Percentiles rank a stretch among this genome's conserved stretches.
These are phyloP conservation scores for Pseudochirops corinnae DNA, from an alignment of 2,797 vertebrate species.

Conservation along the genomic window DNA sequence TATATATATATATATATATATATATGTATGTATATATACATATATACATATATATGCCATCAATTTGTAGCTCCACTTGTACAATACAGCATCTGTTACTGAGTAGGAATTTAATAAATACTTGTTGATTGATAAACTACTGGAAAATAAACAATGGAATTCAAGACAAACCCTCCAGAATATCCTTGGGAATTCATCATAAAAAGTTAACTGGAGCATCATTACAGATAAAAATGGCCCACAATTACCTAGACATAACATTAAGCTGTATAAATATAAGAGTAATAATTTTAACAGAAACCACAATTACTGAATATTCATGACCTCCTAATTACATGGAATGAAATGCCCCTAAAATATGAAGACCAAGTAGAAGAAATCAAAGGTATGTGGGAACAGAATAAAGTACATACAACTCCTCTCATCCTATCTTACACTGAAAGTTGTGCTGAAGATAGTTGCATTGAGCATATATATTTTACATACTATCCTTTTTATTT, in stretches of 20 bases:
- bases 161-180: neutral
- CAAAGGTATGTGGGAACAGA: neutral
- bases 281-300: neutral
- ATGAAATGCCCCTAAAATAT: neutral
- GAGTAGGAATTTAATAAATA: neutral
- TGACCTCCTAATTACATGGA: neutral
- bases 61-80: neutral
- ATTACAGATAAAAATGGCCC: neutral
- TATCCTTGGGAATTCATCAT: neutral
- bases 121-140: neutral
- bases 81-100: neutral
- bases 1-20: neutral
- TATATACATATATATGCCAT: neutral
- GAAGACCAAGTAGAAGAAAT: neutral
- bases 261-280: neutral
- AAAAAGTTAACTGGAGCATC: neutral
- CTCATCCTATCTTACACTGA: neutral
- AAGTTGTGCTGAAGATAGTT: neutral
- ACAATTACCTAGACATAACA: neutral
- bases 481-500: neutral
- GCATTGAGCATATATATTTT: neutral
- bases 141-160: neutral
- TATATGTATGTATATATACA: neutral
- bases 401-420: neutral
- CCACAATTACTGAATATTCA: neutral